These are phyloP conservation scores for Caenorhabditis uteleia DNA, from an alignment of 2,888 invertebrate genomes.

Conservation along the genomic window DNA sequence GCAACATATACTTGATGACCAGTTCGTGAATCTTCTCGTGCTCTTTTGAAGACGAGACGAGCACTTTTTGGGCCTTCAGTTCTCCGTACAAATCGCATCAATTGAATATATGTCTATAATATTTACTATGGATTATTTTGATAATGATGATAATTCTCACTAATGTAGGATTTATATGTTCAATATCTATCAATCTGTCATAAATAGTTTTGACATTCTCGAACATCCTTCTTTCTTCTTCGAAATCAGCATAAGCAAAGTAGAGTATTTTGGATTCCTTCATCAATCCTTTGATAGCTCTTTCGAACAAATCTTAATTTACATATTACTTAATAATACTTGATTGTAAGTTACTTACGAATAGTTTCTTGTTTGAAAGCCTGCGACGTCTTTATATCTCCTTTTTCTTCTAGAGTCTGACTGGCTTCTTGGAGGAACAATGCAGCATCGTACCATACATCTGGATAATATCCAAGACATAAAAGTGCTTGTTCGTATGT, in stretches of 20 bases:
- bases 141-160: slow-evolving; percentile 72
- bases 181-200: slow-evolving; percentile 85
- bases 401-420: slow-evolving; percentile 82
- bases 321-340: not conserved
- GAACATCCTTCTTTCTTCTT: slow-evolving; percentile 89
- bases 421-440: slow-evolving; percentile 94
- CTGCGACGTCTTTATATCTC: slow-evolving; percentile 59
- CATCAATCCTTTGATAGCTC: slow-evolving; percentile 87
- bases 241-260: slow-evolving; percentile 93
- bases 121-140: not conserved
- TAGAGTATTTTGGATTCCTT: slow-evolving; percentile 90
- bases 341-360: slow-evolving; percentile 37
- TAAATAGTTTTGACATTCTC: slow-evolving; percentile 96
- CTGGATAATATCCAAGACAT: slow-evolving; percentile 95
- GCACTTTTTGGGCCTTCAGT: slow-evolving; percentile 98
- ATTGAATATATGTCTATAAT: slow-evolving; percentile 87
- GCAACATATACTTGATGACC: slow-evolving; percentile 93
- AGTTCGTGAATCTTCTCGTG: slow-evolving; percentile 84
- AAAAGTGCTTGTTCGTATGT: slow-evolving; percentile 96
- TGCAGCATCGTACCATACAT: slow-evolving; percentile 98
- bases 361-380: slow-evolving; percentile 47
- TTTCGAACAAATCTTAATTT: slow-evolving; percentile 82
- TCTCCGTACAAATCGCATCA: slow-evolving; percentile 96
- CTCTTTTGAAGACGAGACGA: slow-evolving; percentile 88
- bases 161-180: slow-evolving; percentile 91